Evolutionary conservation across 2,888 invertebrate species (phyloP).

Genomic region (Mellilla xanthometata): DNA sequence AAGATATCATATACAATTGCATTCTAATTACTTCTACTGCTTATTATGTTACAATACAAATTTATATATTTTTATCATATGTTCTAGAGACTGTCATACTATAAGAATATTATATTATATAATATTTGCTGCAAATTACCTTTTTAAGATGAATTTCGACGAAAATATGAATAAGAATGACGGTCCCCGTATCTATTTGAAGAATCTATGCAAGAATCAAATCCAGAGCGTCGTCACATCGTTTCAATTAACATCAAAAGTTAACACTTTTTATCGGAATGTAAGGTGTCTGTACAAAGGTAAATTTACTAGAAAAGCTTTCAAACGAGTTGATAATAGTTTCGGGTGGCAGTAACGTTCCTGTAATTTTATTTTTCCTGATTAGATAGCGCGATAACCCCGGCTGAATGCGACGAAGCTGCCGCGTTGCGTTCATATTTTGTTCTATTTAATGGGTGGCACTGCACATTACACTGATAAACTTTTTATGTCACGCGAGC

Average conservation of each 20-base stretch:
- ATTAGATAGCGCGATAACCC: constrained; percentile 45
- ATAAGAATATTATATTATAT: no score
- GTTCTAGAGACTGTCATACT: no score
- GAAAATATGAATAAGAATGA: background rate
- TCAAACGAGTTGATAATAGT: constrained; percentile 32
- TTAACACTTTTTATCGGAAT: constrained; percentile 31
- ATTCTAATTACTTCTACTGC: no score
- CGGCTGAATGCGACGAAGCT: constrained; percentile 36
- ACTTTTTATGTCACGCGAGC: constrained; percentile 21
- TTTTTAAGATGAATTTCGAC: background rate
- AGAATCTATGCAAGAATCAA: constrained; percentile 8
- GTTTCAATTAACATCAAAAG: constrained; percentile 29
- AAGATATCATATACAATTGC: no score
- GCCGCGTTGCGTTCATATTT: constrained; percentile 29
- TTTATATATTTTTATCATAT: no score
- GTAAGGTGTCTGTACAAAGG: constrained; percentile 29
- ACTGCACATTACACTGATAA: constrained; percentile 27
- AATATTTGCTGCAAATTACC: no score
- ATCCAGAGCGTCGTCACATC: constrained; percentile 16
- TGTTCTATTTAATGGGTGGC: constrained; percentile 24
- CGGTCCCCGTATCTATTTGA: constrained; percentile 1
- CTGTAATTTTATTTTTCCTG: constrained; percentile 39
- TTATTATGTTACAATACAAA: no score
- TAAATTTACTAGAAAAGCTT: constrained; percentile 32
- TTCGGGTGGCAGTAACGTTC: constrained; percentile 27